A percentile compares a stretch with the other conserved stretches of the same genome.
Evolutionary conservation across 2,113 vertebrate species (phyloP).

Genomic region (Eurystomus gularis): DNA sequence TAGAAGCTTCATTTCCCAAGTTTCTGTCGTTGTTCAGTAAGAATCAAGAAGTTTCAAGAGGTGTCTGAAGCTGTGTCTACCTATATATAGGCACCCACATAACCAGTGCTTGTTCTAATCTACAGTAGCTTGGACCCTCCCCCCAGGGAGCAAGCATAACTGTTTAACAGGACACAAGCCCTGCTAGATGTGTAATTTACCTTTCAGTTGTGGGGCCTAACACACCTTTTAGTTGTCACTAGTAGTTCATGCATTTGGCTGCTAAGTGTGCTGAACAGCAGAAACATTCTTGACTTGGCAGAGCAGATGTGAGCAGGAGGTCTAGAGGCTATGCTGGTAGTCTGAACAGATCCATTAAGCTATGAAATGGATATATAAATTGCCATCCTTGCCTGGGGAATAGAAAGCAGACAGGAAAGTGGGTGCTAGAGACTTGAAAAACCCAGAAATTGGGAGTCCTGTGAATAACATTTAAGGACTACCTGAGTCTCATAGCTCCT

Average conservation of each 20-base stretch:
- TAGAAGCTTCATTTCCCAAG: neutral
- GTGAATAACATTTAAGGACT: neutral
- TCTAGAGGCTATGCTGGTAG: neutral
- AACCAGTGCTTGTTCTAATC: neutral
- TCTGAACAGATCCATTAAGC: neutral
- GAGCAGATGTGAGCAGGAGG: neutral
- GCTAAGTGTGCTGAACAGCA: neutral
- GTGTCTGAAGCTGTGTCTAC: neutral
- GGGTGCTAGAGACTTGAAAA: neutral
- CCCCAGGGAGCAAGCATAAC: neutral
- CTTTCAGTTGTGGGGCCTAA: neutral
- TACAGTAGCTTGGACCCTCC: neutral
- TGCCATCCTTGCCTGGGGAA: neutral
- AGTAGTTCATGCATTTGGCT: neutral
- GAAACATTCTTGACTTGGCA: neutral
- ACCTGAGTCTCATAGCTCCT: neutral
- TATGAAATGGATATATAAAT: neutral
- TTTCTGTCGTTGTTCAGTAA: neutral
- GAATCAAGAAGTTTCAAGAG: neutral
- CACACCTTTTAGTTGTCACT: neutral
- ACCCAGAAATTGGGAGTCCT: neutral
- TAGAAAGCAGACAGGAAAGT: neutral
- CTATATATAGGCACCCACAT: neutral
- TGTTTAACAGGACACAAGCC: neutral
- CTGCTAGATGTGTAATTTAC: neutral